Evolutionary conservation across 2,797 vertebrate genomes (phyloP).

Genomic region (Phoeniculus purpureus): DNA sequence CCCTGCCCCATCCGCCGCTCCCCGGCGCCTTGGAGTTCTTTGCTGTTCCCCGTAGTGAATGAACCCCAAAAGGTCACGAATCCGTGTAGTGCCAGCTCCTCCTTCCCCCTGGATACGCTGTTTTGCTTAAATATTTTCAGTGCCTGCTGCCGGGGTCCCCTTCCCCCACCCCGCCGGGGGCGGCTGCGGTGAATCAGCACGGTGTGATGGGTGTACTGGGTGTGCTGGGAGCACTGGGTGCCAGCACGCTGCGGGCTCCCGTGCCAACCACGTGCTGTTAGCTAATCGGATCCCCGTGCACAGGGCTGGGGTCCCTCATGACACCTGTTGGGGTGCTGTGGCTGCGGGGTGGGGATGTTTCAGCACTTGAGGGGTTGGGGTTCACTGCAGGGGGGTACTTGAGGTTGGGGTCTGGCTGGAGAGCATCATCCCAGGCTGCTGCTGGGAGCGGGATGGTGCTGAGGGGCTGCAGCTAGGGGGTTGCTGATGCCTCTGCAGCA

Average conservation of each 20-base stretch:
- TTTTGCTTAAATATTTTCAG: not conserved
- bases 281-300: not conserved
- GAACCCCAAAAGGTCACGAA: not conserved
- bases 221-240: no score
- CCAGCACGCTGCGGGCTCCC: not conserved
- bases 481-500: not conserved
- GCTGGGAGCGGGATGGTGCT: not conserved
- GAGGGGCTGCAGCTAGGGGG: rapidly evolving
- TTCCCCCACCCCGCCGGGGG: not conserved
- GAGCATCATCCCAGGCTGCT: not conserved
- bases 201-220: constrained; percentile 9
- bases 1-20: not conserved
- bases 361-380: rapidly evolving
- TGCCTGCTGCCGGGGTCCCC: not conserved
- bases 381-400: not conserved
- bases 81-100: not conserved
- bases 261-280: not conserved
- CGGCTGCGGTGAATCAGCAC: not conserved
- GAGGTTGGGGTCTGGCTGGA: rapidly evolving
- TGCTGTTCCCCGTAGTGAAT: not conserved
- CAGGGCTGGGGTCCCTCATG: not conserved
- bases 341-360: not conserved
- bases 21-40: not conserved
- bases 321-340: not conserved
- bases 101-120: not conserved